Evolutionary conservation across 2,113 vertebrate genomes (phyloP).

Genomic region (Progne subis): DNA sequence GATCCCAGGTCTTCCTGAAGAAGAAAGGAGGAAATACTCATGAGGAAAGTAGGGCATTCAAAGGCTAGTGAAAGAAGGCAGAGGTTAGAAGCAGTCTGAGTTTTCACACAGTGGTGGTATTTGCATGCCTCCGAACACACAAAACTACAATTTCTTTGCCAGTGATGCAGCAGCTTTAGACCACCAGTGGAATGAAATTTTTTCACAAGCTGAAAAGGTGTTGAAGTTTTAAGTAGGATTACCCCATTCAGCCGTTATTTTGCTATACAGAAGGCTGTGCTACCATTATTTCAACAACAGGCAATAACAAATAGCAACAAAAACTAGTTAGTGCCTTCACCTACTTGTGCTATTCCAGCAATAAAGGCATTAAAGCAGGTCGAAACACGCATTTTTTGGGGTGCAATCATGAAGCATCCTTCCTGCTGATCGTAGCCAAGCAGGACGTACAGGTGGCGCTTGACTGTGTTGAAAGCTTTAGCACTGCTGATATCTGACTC

Average conservation of each 20-base stretch:
- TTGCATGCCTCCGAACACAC: fast-evolving
- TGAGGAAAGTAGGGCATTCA: neutral
- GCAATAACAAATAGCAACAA: neutral
- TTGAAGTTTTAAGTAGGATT: neutral
- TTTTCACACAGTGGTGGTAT: neutral
- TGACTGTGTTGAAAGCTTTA: conserved; percentile 98
- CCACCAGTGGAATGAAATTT: neutral
- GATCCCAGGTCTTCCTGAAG: neutral
- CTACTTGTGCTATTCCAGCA: conserved; percentile 94
- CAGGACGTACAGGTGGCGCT: conserved; percentile 93
- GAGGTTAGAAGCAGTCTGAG: neutral
- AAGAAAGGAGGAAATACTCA: neutral
- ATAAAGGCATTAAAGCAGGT: conserved; percentile 99
- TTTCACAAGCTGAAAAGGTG: neutral
- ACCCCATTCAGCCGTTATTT: neutral
- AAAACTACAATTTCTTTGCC: neutral
- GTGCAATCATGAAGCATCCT: conserved; percentile 98
- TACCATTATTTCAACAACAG: neutral
- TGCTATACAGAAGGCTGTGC: neutral
- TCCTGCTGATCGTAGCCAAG: conserved; percentile 97
- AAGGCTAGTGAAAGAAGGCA: neutral
- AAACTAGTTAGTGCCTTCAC: neutral
- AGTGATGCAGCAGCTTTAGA: neutral
- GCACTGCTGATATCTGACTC: conserved; percentile 94
- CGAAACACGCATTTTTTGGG: conserved; percentile 96